These are phyloP conservation scores for Orchesellides sinensis DNA, from an alignment of 2,888 invertebrate species.

Conservation along the genomic window DNA sequence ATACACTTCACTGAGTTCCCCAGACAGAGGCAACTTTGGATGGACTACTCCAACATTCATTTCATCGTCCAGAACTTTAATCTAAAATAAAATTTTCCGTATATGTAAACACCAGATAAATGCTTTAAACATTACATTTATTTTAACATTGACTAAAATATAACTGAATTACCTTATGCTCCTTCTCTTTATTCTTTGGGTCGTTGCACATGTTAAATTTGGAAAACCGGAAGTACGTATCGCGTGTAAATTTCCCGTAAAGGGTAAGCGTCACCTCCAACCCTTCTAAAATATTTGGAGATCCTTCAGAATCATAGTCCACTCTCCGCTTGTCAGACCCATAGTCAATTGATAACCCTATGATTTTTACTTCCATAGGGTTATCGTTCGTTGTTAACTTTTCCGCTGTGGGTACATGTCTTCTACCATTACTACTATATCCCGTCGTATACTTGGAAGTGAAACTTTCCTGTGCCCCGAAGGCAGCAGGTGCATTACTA, in stretches of 20 bases:
- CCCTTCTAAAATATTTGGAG: conserved; percentile 58
- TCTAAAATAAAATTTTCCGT: not conserved
- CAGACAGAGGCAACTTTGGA: conserved; percentile 46
- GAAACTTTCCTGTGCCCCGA: too few relatives aligned
- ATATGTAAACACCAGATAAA: not conserved
- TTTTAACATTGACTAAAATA: too few relatives aligned
- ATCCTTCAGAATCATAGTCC: conserved; percentile 45
- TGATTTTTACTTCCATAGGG: conserved; percentile 45
- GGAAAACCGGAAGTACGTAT: conserved; percentile 60
- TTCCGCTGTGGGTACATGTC: too few relatives aligned
- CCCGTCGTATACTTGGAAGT: too few relatives aligned
- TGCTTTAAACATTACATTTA: not conserved
- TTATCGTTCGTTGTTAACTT: too few relatives aligned
- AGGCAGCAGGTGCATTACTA: conserved; percentile 8
- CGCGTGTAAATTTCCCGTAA: conserved; percentile 56
- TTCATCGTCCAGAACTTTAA: not conserved
- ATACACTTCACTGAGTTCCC: conserved; percentile 62
- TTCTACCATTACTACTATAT: too few relatives aligned
- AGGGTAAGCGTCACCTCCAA: conserved; percentile 59
- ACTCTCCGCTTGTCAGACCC: conserved; percentile 68
- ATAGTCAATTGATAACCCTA: conserved; percentile 66
- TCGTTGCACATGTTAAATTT: conserved; percentile 68
- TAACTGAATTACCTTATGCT: conserved; percentile 27
- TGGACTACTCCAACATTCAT: conserved; percentile 36
- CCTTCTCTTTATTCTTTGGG: conserved; percentile 46